Percentiles rank a stretch among this genome's conserved stretches.
Conservation (phyloP, 2,888 invertebrate species). For the Halictus quadricinctus region DNA sequence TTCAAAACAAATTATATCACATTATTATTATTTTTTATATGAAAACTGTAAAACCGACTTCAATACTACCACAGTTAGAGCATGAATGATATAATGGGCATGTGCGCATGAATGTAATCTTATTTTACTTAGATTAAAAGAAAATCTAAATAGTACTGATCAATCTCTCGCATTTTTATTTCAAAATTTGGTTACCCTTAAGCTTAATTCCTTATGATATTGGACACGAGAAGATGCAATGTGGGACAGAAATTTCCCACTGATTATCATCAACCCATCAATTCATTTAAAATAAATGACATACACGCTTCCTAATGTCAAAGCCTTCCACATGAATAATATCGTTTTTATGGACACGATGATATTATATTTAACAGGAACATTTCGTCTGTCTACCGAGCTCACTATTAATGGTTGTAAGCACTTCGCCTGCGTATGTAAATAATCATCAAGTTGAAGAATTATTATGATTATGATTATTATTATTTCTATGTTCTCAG, state of each 20-base stretch:
- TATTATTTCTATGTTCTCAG: conserved; percentile 30
- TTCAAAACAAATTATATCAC: conserved; percentile 40
- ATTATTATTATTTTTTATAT: conserved; percentile 62
- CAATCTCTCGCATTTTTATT: conserved; percentile 43
- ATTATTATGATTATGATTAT: conserved; percentile 7
- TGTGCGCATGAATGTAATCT: conserved; percentile 66
- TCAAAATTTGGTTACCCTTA: conserved; percentile 21
- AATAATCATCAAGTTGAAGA: conserved; percentile 10
- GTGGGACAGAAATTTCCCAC: conserved; percentile 9
- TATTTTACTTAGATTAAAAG: conserved; percentile 51
- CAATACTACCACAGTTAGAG: conserved; percentile 62
- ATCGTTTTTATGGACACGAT: conserved; percentile 1
- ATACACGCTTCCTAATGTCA: conserved; percentile 4
- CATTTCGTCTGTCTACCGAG: not conserved
- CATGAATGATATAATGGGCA: conserved; percentile 66
- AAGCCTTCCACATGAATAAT: not conserved
- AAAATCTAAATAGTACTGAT: conserved; percentile 26
- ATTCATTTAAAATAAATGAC: conserved; percentile 10
- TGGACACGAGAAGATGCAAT: conserved; percentile 17
- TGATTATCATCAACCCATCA: not conserved
- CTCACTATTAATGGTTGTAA: conserved; percentile 8
- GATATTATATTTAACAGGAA: conserved; percentile 14
- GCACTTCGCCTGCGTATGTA: not conserved
- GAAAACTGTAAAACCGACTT: conserved; percentile 55
- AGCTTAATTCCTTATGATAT: conserved; percentile 22